phyloP scores from a whole-genome alignment of 1,140 invertebrate genomes.

The Goniozus legneri region DNA sequence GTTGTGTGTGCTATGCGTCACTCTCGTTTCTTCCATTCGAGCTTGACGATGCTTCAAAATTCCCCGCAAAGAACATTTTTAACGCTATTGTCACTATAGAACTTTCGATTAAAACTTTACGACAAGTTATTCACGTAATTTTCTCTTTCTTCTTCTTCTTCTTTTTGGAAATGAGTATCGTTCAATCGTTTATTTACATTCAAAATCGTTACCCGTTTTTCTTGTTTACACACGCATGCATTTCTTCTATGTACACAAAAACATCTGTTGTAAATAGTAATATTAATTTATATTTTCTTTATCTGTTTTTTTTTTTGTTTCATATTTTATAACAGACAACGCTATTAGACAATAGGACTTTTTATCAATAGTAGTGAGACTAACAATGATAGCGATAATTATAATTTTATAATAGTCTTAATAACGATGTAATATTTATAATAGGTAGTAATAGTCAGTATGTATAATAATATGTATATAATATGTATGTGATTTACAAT shows the following conservation, averaged over 20 bases:
- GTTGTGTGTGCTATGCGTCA: too few relatives aligned
- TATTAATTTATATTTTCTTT: slow-evolving; percentile 6
- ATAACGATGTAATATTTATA: slow-evolving; percentile 27
- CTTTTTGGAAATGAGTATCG: too few relatives aligned
- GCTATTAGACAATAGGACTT: slow-evolving; percentile 44
- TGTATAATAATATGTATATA: slow-evolving; percentile 31
- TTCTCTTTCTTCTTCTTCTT: neutral
- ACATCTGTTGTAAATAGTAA: slow-evolving; percentile 1
- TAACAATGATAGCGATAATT: slow-evolving; percentile 31
- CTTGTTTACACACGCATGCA: neutral
- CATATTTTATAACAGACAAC: slow-evolving; percentile 40
- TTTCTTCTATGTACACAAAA: slow-evolving; percentile 8
- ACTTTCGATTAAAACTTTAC: too few relatives aligned
- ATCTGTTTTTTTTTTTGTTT: slow-evolving; percentile 9
- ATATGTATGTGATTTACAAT: slow-evolving; percentile 29
- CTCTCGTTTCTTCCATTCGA: too few relatives aligned
- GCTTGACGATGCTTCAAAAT: too few relatives aligned
- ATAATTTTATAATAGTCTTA: slow-evolving; percentile 27
- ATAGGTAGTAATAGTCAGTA: slow-evolving; percentile 27
- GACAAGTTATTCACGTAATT: too few relatives aligned
- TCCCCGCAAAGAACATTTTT: too few relatives aligned
- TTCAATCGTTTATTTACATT: too few relatives aligned
- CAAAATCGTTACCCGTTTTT: too few relatives aligned
- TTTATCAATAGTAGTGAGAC: slow-evolving; percentile 30
- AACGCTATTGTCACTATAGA: too few relatives aligned